Base-by-base conservation (phyloP, 2,797 vertebrate species). In the Scleropages formosus region DNA sequence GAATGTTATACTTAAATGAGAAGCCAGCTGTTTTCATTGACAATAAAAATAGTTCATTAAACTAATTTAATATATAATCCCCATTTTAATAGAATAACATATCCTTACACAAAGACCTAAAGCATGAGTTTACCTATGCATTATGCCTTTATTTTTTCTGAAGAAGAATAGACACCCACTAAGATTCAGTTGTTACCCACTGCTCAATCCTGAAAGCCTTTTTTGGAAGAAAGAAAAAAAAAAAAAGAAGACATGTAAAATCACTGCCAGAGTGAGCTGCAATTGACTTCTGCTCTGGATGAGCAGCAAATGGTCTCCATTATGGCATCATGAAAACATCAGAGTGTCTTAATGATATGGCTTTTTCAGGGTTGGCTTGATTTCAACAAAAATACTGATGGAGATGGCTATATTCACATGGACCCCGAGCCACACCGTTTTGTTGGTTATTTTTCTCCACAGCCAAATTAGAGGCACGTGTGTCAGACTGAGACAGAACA, bases 361-460 rank as follows among this genome's bases (percentile, higher is more conserved):
- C 77, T 74, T 81, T 75, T 75, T 77, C 47, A 2, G 24, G 4
- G n/a, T 78, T 70, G 10, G 75, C 80, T 22, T 18, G 78, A 78
- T 80, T 75, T 78, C 66, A 85, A 84, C 80, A 76, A 58, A 73
- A 78, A 83, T 44, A 20, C 67, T 56, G 51, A 22, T 39, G 44
- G 62, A 39, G 9, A 18, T 24, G 62, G 62, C 26, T 31, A 31
- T 0, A 10, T 18, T 22, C 69, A 49, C 69, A 83, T 31, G 75
- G 79, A 66, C 78, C 16, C 75, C 31, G 72, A 74, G 63, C 75
- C 80, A 77, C 80, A 83, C 79, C 84, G 6, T 66, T 80, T 77
- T 82, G 82, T 86, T 86, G 85, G 87, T 90, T 87, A 81, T 85
- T 90, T 87, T 71, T 64, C 82, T 83, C 78, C 82, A 80, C 84